Conservation (phyloP, 2,888 invertebrate species). For the Diarsia brunnea region DNA sequence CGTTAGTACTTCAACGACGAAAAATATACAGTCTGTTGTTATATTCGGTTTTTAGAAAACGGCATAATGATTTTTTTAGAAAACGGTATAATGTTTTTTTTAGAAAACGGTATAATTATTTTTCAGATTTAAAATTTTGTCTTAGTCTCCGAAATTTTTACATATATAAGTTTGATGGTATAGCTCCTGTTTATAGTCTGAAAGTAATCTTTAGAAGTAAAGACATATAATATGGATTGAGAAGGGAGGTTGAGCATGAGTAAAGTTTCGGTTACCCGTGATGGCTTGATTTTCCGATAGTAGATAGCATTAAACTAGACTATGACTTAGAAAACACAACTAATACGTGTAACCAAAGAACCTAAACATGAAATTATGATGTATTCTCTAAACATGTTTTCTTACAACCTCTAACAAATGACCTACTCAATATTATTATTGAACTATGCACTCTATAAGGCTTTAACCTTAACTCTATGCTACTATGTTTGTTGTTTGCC, state of each 20-base stretch:
- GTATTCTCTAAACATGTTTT: conserved; percentile 41
- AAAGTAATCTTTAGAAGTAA: too few relatives aligned
- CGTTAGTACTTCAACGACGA: too few relatives aligned
- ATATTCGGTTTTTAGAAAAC: too few relatives aligned
- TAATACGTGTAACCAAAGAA: neutral
- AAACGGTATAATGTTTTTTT: too few relatives aligned
- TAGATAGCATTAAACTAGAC: neutral
- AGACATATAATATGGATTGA: too few relatives aligned
- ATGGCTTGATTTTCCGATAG: neutral
- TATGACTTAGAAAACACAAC: neutral
- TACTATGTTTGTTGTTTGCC: conserved; percentile 82
- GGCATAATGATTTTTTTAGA: too few relatives aligned
- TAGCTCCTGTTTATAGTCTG: too few relatives aligned
- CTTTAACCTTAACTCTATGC: conserved; percentile 65
- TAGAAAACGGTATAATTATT: too few relatives aligned
- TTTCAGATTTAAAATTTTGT: too few relatives aligned
- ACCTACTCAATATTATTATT: conserved; percentile 67
- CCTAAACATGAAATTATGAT: conserved; percentile 27
- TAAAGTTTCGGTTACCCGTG: neutral
- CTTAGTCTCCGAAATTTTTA: too few relatives aligned
- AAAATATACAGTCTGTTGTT: too few relatives aligned
- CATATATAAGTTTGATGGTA: too few relatives aligned
- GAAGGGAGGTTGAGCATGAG: neutral
- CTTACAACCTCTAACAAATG: conserved; percentile 49
- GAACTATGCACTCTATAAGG: conserved; percentile 65